Evolutionary conservation across 2,113 vertebrate species (phyloP), one percentile per base, ranked within the genome.

Genomic region (Danionella cerebrum): DNA sequence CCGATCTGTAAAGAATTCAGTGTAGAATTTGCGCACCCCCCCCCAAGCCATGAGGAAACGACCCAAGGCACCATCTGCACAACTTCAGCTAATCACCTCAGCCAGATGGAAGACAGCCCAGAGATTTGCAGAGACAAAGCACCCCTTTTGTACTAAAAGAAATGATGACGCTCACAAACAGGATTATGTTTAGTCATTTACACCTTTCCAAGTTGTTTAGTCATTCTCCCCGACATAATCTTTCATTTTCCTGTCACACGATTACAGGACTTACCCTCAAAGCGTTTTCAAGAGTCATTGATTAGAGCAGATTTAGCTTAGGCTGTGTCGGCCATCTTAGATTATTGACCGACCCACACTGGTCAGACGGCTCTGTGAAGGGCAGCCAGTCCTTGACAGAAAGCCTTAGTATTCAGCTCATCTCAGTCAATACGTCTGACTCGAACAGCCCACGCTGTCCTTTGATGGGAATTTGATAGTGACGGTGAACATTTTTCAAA

Each of bases 21-120:
- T 72, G 74, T 76, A 80, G 79, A 82, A 78, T 70, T 70, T 79
- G n/a, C n/a, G n/a, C n/a, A n/a, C n/a, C n/a, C n/a, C 41, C 65
- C 76, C 76, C 67, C 38, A 76, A 79, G 62, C 78, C 64, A 77
- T 18, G 69, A 72, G 71, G 69, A 79, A 69, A 70, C 60, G 74
- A 67, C 69, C 68, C 39, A 3, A 50, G 65, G 60, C 65, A 71
- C 81, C 83, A 87, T 83, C 82, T 84, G 85, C 72, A 70, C 59
- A 65, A 80, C 75, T 79, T 81, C 77, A 74, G 77, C 78, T 85
- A 82, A 86, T 85, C 76, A 81, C 79, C 76, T 81, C 72, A 76
- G 76, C 77, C 85, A 86, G 81, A 83, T 82, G 83, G 84, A 65
- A 54, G 35, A 66, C 72, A 60, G 73, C 48, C 33, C 48, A 29